Base-by-base conservation (phyloP, 1,140 invertebrate genomes). In the Capitella teleta region DNA sequence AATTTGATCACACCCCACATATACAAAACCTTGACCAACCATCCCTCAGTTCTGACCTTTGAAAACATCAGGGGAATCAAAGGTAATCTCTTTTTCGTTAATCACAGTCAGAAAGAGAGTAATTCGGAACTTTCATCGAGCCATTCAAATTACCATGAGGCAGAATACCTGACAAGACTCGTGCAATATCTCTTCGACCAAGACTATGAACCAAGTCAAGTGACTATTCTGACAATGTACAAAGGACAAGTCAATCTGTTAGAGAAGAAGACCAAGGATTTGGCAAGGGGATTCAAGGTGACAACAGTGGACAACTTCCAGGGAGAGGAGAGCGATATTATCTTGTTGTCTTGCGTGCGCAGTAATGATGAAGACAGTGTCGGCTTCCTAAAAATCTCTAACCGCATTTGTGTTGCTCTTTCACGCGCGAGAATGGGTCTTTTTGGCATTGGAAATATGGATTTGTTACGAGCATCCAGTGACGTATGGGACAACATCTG, bases 311-410 rank as follows among this genome's bases (percentile, higher is more conserved):
- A 57, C 36, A 57, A 57, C 34, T 57, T 34, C 38, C 86, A 89
- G 75, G 86, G 86, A 1, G 81, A 87, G 62, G 86, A 89, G 66
- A 82, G 78, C 19, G 79, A 84, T 54, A 86, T 89, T 28, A 83
- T 88, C 49, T 59, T 89, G 3, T 61, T 89, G 4, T 87, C 86
- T 0, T 69, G 88, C 3, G 85, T 89, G 0, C 71, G 86, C 51
- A 86, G 80, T 61, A 58, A 62, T 42, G 85, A 86, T 61, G 44
- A 61, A 4, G 66, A 79, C 8, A 74, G 74, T n/a, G 79, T 86
- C 61, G 86, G 86, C 4, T 89, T 87, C 70, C 64, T 89, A 8
- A 76, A 74, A 19, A 78, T 74, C 38, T 72, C 78, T 32, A 88
- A 88, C 69, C 70, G 86, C 38, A 76, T 87, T 36, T 86, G 83